Conservation (phyloP, 2,113 vertebrate species). For the Phyllostomus hastatus region DNA sequence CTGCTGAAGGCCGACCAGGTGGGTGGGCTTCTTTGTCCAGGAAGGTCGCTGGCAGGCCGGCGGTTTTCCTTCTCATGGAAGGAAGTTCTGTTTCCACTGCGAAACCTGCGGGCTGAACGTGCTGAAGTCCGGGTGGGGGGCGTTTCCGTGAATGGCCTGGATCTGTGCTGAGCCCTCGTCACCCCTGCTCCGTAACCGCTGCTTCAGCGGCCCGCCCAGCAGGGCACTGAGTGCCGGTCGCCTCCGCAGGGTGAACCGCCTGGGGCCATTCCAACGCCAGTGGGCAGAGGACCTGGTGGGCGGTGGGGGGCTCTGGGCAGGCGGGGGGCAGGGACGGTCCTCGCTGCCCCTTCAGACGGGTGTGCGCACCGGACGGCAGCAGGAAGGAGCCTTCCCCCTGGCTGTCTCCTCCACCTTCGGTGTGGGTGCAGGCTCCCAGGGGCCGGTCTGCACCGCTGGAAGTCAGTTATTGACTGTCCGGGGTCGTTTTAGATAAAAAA, state of each 20-base stretch:
- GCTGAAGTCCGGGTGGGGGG: neutral
- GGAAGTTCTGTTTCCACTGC: neutral
- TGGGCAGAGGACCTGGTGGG: neutral
- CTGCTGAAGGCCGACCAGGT: constrained; percentile 90
- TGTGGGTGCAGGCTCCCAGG: neutral
- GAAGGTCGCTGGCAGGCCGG: neutral
- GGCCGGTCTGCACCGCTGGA: accelerated
- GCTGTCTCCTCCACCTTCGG: neutral
- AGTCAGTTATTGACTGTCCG: neutral
- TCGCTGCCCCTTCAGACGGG: accelerated
- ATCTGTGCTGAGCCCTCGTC: neutral
- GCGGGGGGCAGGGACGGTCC: neutral
- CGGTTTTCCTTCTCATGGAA: neutral
- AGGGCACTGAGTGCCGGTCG: neutral
- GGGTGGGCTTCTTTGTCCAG: neutral
- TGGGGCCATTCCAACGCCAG: neutral
- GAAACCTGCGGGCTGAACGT: neutral
- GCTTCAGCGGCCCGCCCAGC: accelerated
- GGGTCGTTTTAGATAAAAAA: neutral
- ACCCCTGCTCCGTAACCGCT: too few species aligned
- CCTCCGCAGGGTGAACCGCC: neutral
- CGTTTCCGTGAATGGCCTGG: neutral
- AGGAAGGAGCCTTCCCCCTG: neutral
- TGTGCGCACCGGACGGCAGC: accelerated
- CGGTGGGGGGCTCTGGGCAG: neutral